Evolutionary conservation across 2,113 vertebrate genomes (phyloP).

Genomic region (Platysteira castanea): DNA sequence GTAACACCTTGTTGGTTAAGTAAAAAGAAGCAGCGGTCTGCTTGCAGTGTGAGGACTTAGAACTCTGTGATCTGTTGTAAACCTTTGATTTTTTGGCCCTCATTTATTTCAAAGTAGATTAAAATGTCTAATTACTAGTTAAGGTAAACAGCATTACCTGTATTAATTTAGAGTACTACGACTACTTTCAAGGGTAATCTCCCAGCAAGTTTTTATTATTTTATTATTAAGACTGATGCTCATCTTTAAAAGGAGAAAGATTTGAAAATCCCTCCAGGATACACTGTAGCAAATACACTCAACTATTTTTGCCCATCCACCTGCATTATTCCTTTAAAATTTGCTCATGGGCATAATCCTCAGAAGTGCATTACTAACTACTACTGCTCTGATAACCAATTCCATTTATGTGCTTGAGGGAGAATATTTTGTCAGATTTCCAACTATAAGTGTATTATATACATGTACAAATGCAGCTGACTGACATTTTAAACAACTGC

Average conservation of each 20-base stretch:
- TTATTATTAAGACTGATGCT: conserved; percentile 36
- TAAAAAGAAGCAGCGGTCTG: background rate
- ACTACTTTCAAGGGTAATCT: conserved; percentile 43
- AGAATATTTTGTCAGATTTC: background rate
- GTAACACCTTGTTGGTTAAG: background rate
- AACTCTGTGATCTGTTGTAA: background rate
- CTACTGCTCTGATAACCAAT: background rate
- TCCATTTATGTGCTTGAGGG: background rate
- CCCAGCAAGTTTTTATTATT: conserved; percentile 13
- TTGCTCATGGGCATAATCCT: background rate
- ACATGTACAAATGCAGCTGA: background rate
- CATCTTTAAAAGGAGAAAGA: conserved; percentile 19
- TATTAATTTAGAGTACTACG: conserved; percentile 11
- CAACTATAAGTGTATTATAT: background rate
- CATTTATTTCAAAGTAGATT: background rate
- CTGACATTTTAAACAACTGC: background rate
- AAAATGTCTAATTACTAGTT: conserved; percentile 8
- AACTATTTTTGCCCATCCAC: background rate
- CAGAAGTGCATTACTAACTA: background rate
- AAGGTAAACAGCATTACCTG: conserved; percentile 3
- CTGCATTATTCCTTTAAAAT: background rate
- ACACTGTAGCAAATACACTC: background rate
- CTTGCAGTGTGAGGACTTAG: background rate
- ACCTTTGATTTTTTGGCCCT: background rate
- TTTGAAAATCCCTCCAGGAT: conserved; percentile 4